Evolutionary conservation across 1,140 invertebrate genomes (phyloP).

Genomic region (Antheraea pernyi): DNA sequence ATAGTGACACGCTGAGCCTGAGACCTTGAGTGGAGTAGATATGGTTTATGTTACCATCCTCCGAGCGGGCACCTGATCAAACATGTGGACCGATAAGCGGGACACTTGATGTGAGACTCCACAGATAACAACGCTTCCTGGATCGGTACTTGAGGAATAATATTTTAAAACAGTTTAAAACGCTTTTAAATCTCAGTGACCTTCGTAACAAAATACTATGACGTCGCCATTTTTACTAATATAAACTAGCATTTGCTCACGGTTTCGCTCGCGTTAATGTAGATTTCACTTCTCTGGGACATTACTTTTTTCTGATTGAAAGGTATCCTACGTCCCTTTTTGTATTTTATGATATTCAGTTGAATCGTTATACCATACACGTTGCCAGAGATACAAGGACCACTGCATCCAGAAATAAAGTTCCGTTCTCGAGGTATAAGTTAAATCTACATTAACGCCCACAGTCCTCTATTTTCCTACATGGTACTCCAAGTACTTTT

Average conservation of each 20-base stretch:
- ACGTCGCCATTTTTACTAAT: neutral
- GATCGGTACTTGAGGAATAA: slow-evolving; percentile 40
- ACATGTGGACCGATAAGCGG: slow-evolving; percentile 69
- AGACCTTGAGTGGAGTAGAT: slow-evolving; percentile 34
- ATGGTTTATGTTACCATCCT: slow-evolving; percentile 53
- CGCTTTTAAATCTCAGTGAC: slow-evolving; percentile 9
- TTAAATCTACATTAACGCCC: no score
- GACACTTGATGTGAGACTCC: slow-evolving; percentile 68
- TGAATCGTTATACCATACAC: no score
- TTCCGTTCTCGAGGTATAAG: no score
- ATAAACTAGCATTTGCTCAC: neutral
- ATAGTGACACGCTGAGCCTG: slow-evolving; percentile 52
- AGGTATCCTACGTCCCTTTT: no score
- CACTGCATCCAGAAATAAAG: no score
- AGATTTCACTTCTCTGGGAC: no score
- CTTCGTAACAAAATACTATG: neutral
- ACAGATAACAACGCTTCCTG: slow-evolving; percentile 67
- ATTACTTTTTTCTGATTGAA: no score
- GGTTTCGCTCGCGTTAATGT: no score
- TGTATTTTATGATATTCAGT: no score
- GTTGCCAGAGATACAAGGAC: no score
- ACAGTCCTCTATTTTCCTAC: no score
- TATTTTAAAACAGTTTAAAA: slow-evolving; percentile 7
- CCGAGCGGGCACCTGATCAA: slow-evolving; percentile 67
- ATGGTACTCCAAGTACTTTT: no score